These are phyloP conservation scores for Oplegnathus fasciatus DNA, from an alignment of 2,113 vertebrate species.

Conservation along the genomic window DNA sequence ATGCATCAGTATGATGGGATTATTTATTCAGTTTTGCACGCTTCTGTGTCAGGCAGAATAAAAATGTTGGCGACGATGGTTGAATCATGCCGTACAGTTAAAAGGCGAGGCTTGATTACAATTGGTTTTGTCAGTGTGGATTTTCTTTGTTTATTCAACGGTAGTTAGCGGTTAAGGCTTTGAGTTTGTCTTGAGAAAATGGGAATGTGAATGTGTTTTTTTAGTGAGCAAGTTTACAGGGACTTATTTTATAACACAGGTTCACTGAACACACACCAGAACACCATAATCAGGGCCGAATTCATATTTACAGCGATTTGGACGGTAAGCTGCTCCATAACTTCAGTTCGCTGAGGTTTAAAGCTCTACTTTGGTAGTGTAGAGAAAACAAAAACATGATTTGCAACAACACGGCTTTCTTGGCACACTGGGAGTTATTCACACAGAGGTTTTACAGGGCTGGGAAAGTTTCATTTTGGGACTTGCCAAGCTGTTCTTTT, in stretches of 20 bases:
- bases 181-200: not conserved
- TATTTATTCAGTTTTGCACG: slow-evolving; percentile 28
- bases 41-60: slow-evolving; percentile 13
- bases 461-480: not conserved
- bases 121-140: not conserved
- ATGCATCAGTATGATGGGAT: slow-evolving; percentile 52
- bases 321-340: not conserved
- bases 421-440: not conserved
- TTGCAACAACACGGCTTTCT: too few species aligned
- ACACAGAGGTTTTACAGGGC: not conserved
- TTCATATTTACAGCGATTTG: not conserved
- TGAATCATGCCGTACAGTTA: not conserved
- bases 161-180: not conserved
- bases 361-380: not conserved
- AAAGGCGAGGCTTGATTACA: not conserved
- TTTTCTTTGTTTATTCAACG: not conserved
- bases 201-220: not conserved
- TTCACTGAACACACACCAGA: not conserved
- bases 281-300: not conserved
- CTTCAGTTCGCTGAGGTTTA: not conserved
- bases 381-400: not conserved
- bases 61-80: slow-evolving; percentile 1
- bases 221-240: not conserved
- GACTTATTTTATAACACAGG: not conserved
- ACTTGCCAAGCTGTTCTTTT: not conserved